These are phyloP conservation scores for Rallus crepitans DNA, from an alignment of 2,797 vertebrate species.

Conservation along the genomic window DNA sequence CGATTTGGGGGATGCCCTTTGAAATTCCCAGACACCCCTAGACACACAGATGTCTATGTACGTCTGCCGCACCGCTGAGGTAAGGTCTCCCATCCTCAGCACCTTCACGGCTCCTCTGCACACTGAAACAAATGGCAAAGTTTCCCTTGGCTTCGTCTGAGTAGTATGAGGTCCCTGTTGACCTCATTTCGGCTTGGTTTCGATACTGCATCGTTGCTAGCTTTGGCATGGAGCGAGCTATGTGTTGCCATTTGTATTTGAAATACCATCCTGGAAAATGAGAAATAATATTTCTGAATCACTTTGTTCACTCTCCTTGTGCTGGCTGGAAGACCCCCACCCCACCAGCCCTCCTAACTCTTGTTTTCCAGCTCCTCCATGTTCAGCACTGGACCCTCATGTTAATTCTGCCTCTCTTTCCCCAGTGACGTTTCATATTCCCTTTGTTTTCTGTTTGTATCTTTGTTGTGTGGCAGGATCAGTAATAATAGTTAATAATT, in stretches of 20 bases:
- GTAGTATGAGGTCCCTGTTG: background rate
- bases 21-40: background rate
- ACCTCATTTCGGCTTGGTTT: slow-evolving; percentile 7
- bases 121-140: background rate
- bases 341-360: background rate
- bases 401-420: background rate
- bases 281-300: background rate
- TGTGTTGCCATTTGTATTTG: background rate
- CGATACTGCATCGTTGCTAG: background rate
- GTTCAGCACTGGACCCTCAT: background rate
- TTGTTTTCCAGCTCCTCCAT: background rate
- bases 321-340: background rate
- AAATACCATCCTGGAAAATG: background rate
- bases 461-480: slow-evolving; percentile 33
- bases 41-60: too few relatives aligned
- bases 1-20: background rate
- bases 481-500: slow-evolving; percentile 69
- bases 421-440: background rate
- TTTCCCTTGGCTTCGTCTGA: slow-evolving; percentile 12
- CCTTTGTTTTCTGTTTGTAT: slow-evolving; percentile 39
- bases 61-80: background rate
- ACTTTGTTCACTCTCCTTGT: background rate
- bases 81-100: background rate
- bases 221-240: background rate
- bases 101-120: background rate